phyloP scores from a whole-genome alignment of 1,140 invertebrate genomes.

The Drosophila teissieri region DNA sequence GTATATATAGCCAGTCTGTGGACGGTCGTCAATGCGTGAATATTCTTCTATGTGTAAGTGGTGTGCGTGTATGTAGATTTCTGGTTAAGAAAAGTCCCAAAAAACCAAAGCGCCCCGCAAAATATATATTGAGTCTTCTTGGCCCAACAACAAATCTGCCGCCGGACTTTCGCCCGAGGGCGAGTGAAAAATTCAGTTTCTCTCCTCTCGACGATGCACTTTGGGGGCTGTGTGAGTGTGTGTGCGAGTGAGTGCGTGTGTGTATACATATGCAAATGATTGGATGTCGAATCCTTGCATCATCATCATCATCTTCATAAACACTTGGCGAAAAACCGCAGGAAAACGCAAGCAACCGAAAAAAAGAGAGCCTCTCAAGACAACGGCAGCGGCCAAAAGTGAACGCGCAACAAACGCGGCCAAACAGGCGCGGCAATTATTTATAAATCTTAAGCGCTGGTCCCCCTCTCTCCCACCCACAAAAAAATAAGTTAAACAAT shows the following conservation, averaged over 20 bases:
- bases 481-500: conserved; percentile 20
- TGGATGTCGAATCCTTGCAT: conserved; percentile 70
- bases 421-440: conserved; percentile 40
- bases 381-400: conserved; percentile 37
- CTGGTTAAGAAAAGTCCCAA: conserved; percentile 45
- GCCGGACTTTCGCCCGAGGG: conserved; percentile 42
- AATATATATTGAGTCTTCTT: conserved; percentile 7
- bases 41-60: conserved; percentile 83
- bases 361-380: conserved; percentile 44
- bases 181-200: conserved; percentile 55
- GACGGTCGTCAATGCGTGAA: conserved; percentile 76
- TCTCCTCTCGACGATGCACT: conserved; percentile 54
- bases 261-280: conserved; percentile 70
- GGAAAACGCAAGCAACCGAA: conserved; percentile 27
- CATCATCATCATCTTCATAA: conserved; percentile 46
- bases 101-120: conserved; percentile 35
- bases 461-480: background rate
- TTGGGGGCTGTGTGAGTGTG: conserved; percentile 51
- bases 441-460: conserved; percentile 42
- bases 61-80: conserved; percentile 59
- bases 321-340: conserved; percentile 59
- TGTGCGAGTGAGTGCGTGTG: conserved; percentile 27
- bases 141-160: conserved; percentile 49
- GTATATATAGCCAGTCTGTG: conserved; percentile 79
- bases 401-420: conserved; percentile 45